Evolutionary conservation across 2,888 invertebrate species (phyloP).

Genomic region (Drosophila prolongata): DNA sequence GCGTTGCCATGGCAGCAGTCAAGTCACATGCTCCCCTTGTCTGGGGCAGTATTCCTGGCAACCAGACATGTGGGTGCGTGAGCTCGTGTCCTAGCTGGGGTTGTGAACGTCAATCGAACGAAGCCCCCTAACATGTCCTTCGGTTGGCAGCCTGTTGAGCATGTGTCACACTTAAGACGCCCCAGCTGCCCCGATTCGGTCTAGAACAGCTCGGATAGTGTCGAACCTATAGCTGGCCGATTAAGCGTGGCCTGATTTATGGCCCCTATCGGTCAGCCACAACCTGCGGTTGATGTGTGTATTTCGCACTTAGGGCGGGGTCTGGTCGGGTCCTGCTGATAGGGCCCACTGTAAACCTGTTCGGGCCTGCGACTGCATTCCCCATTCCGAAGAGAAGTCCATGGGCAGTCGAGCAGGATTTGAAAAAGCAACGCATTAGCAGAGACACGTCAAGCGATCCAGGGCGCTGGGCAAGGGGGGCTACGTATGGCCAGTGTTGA

Average conservation of each 20-base stretch:
- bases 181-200: no score
- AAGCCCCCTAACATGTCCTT: no score
- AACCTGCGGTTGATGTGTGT: constrained; percentile 18
- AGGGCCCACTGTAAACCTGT: constrained; percentile 17
- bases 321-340: not conserved
- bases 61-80: constrained; percentile 35
- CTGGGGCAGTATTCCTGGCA: constrained; percentile 54
- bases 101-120: constrained; percentile 5
- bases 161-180: not conserved
- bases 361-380: constrained; percentile 14
- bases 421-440: constrained; percentile 53
- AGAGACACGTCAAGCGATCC: constrained; percentile 37
- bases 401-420: constrained; percentile 35
- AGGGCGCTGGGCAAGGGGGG: constrained; percentile 22
- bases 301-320: constrained; percentile 7
- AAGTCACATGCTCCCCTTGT: constrained; percentile 5
- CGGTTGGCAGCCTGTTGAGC: constrained; percentile 8
- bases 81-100: constrained; percentile 27
- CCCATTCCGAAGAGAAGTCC: constrained; percentile 1
- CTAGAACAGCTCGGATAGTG: constrained; percentile 9
- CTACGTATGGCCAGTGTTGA: constrained; percentile 68
- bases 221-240: constrained; percentile 13
- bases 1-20: constrained; percentile 70
- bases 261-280: constrained; percentile 22
- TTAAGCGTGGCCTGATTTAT: constrained; percentile 35